Percentiles rank a stretch among this genome's conserved stretches.
Evolutionary conservation across 2,113 vertebrate genomes (phyloP).

Genomic region (Pedionomus torquatus): DNA sequence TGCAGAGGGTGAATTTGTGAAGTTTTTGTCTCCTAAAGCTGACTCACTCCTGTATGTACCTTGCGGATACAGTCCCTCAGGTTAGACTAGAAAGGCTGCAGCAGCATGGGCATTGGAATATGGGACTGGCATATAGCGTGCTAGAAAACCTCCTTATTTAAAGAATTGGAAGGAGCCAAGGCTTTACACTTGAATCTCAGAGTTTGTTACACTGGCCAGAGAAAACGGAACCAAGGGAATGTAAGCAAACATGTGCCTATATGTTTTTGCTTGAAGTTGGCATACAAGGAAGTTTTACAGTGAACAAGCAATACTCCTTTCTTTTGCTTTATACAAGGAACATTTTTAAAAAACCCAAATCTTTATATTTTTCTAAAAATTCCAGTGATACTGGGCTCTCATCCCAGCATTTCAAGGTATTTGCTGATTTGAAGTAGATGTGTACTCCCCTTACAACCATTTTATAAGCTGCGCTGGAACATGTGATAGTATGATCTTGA

Average conservation of each 20-base stretch:
- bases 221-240: background rate
- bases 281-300: background rate
- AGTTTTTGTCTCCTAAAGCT: background rate
- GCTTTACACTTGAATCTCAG: background rate
- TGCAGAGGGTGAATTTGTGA: background rate
- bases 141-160: background rate
- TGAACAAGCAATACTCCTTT: background rate
- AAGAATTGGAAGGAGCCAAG: background rate
- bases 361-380: background rate
- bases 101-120: background rate
- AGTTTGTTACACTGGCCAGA: background rate
- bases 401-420: background rate
- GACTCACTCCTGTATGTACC: background rate
- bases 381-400: background rate
- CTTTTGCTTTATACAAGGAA: background rate
- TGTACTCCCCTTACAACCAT: background rate
- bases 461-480: background rate
- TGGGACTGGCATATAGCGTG: rapidly evolving
- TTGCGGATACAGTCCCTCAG: too few relatives aligned
- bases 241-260: background rate
- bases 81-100: background rate
- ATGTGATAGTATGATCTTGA: background rate
- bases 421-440: background rate
- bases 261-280: background rate
- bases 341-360: background rate